Evolutionary conservation across 2,888 invertebrate species (phyloP), one percentile per base, ranked within the genome.

Genomic region (Cheilosia soror): DNA sequence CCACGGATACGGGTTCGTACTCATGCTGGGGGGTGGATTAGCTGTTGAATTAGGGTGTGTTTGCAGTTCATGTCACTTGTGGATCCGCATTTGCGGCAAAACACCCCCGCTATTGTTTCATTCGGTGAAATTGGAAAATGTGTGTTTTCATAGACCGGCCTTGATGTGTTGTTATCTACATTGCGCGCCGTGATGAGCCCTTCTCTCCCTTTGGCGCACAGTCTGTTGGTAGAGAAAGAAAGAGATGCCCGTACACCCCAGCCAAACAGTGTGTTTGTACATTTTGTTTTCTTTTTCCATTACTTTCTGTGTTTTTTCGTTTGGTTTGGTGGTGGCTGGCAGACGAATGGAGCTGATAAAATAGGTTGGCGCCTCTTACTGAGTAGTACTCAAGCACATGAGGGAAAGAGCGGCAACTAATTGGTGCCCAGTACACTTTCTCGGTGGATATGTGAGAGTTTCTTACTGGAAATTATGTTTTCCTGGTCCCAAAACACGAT

Each of bases 401-500:
- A 47, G 58, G 53, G 53, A 77, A 73, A 63, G 75, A 77, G 85
- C 76, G 81, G 76, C 77, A 85, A 85, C 77, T 85, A 85, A 85
- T 81, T 71, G 71, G 76, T 72, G 62, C 76, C 77, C n/a, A 49
- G 72, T 49, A 40, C 9, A 58, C 62, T 53, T 72, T 63, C 62
- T 40, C 51, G 51, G 53, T 42, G 53, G 44, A 31, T 76, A 27
- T 65, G 65, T 51, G 44, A 31, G 60, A 72, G 85, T 47, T 66
- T 80, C 87, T 87, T 89, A 85, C 88, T 89, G 88, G 86, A 87
- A 89, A 88, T 90, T 89, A 90, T 92, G 92, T 88, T 90, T 89
- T 89, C 92, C 92, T 92, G 91, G 89, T 92, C 90, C 90, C 89
- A 90, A 91, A 92, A 92, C 90, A 92, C 92, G 91, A 92, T 92